phyloP scores from a whole-genome alignment of 2,797 vertebrate genomes.

The Coccyzus lansbergi region DNA sequence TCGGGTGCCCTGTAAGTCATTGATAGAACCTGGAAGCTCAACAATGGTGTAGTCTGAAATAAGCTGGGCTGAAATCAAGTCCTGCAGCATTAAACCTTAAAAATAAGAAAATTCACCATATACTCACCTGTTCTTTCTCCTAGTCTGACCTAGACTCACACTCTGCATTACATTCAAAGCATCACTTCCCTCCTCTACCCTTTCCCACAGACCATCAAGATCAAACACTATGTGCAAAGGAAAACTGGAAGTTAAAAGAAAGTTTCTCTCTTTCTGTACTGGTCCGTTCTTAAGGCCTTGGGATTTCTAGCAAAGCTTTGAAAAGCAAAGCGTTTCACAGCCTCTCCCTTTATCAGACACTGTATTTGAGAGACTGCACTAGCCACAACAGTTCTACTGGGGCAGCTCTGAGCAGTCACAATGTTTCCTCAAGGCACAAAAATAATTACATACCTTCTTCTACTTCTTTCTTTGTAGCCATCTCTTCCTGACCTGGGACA shows the following conservation, averaged over 20 bases:
- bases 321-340: background rate
- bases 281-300: background rate
- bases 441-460: conserved; percentile 80
- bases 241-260: background rate
- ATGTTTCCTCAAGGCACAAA: background rate
- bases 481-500: conserved; percentile 73
- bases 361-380: background rate
- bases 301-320: background rate
- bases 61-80: conserved; percentile 86
- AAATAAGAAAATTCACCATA: background rate
- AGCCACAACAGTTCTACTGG: background rate
- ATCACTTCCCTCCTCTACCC: background rate
- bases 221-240: background rate
- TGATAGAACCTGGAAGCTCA: conserved; percentile 84
- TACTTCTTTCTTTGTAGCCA: conserved; percentile 68
- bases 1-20: conserved; percentile 85
- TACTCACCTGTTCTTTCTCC: too few species aligned
- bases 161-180: background rate
- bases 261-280: background rate
- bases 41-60: conserved; percentile 86
- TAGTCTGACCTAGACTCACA: background rate
- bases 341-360: background rate
- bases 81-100: conserved; percentile 87
- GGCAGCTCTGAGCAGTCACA: background rate
- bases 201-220: background rate